A percentile compares a stretch with the other conserved stretches of the same genome.
These are phyloP conservation scores for Hydrotaea diabolus DNA, from an alignment of 2,888 invertebrate genomes.

Conservation along the genomic window DNA sequence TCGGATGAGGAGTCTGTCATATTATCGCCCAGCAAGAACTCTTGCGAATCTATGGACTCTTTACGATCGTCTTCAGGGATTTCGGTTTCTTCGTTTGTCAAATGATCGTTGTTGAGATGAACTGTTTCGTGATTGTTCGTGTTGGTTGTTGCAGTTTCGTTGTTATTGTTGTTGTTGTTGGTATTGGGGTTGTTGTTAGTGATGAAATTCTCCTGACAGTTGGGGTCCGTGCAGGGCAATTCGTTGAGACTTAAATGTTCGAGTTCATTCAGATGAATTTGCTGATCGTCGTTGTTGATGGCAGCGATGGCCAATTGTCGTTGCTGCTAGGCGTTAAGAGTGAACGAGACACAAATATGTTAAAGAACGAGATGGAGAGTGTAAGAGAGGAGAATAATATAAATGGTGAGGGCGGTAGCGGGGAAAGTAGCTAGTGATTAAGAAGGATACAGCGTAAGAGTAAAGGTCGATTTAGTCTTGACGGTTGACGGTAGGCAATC, in stretches of 20 bases:
- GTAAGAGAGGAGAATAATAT: neutral
- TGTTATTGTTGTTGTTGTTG: constrained; percentile 56
- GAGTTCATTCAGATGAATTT: constrained; percentile 71
- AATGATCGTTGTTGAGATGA: constrained; percentile 67
- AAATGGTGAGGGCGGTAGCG: too few relatives aligned
- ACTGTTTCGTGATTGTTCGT: constrained; percentile 25
- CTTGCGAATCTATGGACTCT: constrained; percentile 75
- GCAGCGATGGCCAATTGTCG: constrained; percentile 66
- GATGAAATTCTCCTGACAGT: constrained; percentile 74
- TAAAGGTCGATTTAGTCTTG: too few relatives aligned
- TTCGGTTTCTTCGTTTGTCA: constrained; percentile 65
- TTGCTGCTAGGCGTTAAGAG: constrained; percentile 72
- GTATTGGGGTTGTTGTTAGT: constrained; percentile 59
- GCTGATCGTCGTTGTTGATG: constrained; percentile 19
- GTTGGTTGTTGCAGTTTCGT: constrained; percentile 20
- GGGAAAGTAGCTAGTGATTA: too few relatives aligned
- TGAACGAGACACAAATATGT: too few relatives aligned
- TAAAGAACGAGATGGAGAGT: too few relatives aligned
- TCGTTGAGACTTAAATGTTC: constrained; percentile 75
- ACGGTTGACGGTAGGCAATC: too few relatives aligned
- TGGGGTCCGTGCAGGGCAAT: constrained; percentile 76
- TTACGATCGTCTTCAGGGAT: constrained; percentile 72
- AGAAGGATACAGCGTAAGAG: too few relatives aligned
- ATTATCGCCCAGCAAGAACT: constrained; percentile 72
- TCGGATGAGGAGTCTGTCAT: constrained; percentile 74